Percentiles rank a stretch among this genome's conserved stretches.
phyloP scores from a whole-genome alignment of 2,888 invertebrate genomes.

The Lasioglossum morio region DNA sequence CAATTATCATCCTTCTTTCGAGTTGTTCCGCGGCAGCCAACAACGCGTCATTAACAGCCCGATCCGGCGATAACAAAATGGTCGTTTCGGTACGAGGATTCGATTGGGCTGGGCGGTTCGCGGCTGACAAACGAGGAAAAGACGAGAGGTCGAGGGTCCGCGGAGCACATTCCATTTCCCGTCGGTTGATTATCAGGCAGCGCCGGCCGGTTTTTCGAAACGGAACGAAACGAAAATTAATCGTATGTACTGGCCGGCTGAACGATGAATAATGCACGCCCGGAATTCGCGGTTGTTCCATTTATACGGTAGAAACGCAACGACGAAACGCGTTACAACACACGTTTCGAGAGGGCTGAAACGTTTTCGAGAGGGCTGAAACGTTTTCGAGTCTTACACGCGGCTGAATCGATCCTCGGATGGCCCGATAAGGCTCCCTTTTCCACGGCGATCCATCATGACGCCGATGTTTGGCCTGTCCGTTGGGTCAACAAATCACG shows the following conservation, averaged over 20 bases:
- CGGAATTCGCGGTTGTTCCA: slow-evolving; percentile 72
- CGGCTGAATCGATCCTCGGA: slow-evolving; percentile 60
- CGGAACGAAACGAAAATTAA: slow-evolving; percentile 72
- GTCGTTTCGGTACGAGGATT: slow-evolving; percentile 39
- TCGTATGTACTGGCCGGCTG: slow-evolving; percentile 66
- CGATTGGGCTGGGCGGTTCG: slow-evolving; percentile 21
- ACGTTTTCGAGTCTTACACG: slow-evolving; percentile 60
- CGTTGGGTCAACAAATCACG: slow-evolving; percentile 62
- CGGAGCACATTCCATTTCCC: slow-evolving; percentile 39
- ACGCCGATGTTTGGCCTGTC: slow-evolving; percentile 56
- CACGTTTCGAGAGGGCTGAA: neutral
- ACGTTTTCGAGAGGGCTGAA: neutral
- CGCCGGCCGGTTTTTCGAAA: slow-evolving; percentile 44
- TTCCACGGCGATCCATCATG: slow-evolving; percentile 65
- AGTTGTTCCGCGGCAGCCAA: neutral
- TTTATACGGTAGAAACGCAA: slow-evolving; percentile 70
- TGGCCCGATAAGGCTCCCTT: slow-evolving; percentile 48
- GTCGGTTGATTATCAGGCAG: slow-evolving; percentile 6
- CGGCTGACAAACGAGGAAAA: slow-evolving; percentile 9
- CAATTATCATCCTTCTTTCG: neutral
- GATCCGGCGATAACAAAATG: slow-evolving; percentile 23
- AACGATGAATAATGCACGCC: slow-evolving; percentile 75
- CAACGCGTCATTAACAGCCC: neutral
- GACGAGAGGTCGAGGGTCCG: neutral
- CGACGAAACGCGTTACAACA: no score